Conservation (phyloP, 2,797 vertebrate genomes). For the Prionace glauca region DNA sequence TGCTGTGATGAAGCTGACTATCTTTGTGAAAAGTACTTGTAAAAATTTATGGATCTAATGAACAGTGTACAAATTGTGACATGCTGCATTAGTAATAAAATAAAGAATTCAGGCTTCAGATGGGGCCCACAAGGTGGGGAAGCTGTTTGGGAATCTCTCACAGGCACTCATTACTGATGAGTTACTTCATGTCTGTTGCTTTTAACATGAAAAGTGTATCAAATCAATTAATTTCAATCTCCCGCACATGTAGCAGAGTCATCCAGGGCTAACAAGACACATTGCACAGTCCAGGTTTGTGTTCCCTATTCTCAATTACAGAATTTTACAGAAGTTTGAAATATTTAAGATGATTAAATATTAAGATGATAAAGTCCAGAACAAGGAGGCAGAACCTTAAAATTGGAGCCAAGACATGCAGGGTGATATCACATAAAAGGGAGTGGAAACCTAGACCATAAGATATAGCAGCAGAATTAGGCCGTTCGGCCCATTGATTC, state of each 20-base stretch:
- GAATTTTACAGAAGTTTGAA: background rate
- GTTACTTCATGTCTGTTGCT: background rate
- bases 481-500: too few relatives aligned
- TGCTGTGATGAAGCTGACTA: too few relatives aligned
- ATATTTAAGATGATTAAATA: background rate
- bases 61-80: background rate
- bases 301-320: background rate
- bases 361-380: background rate
- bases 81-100: background rate
- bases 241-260: background rate
- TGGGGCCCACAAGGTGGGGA: background rate
- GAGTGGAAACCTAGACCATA: background rate
- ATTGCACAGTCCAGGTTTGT: too few relatives aligned
- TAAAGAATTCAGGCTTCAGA: background rate
- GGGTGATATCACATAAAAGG: background rate
- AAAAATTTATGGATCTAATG: slow-evolving; percentile 4
- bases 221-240: background rate
- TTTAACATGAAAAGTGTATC: background rate
- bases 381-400: background rate
- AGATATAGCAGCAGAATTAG: too few relatives aligned
- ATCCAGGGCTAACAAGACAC: background rate
- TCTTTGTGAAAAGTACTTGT: background rate
- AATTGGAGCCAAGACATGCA: background rate
- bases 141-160: background rate
- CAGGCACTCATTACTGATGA: background rate